These are phyloP conservation scores for Drosophila prosaltans DNA, from an alignment of 1,140 invertebrate species.

Conservation along the genomic window DNA sequence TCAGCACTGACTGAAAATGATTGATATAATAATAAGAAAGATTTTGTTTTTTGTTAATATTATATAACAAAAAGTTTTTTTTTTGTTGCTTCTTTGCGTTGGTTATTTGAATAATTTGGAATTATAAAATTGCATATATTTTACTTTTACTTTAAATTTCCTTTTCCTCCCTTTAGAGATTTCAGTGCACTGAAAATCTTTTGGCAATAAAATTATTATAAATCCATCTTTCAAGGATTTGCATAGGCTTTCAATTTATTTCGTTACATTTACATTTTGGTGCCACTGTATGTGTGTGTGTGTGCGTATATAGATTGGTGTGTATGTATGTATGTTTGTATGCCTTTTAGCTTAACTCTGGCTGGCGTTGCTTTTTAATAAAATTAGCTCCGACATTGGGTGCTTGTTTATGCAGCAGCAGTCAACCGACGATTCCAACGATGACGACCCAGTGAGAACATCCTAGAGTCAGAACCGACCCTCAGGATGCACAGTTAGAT, in stretches of 20 bases:
- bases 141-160: not conserved
- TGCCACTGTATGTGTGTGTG: constrained; percentile 31
- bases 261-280: constrained; percentile 3
- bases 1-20: no score
- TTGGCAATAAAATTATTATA: constrained; percentile 10
- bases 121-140: no score
- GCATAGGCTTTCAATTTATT: constrained; percentile 11
- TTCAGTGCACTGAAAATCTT: not conserved
- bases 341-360: constrained; percentile 54
- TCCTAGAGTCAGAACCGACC: constrained; percentile 24
- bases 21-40: no score
- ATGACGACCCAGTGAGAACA: constrained; percentile 14
- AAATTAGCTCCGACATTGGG: constrained; percentile 76
- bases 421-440: constrained; percentile 35
- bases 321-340: not conserved
- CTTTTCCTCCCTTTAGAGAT: not conserved
- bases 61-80: no score
- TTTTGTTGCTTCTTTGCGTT: no score
- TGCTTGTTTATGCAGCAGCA: constrained; percentile 78
- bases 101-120: no score
- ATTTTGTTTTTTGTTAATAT: no score
- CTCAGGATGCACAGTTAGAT: constrained; percentile 63
- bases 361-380: constrained; percentile 73
- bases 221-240: constrained; percentile 8
- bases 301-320: not conserved